A percentile compares a stretch with the other conserved stretches of the same genome.
These are phyloP conservation scores for Trilocha varians DNA, from an alignment of 2,888 invertebrate species.

Conservation along the genomic window DNA sequence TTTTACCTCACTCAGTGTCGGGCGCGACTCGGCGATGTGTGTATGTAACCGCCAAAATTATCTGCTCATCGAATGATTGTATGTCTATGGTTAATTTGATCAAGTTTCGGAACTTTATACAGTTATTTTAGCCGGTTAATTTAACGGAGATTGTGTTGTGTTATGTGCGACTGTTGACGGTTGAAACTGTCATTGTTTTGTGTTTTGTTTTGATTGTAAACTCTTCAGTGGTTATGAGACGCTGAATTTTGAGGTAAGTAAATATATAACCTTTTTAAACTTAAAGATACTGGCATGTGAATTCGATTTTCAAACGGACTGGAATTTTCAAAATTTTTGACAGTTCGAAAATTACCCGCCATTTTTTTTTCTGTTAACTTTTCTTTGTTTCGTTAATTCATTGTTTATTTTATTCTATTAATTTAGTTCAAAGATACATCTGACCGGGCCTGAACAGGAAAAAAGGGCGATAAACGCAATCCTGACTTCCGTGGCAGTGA, in stretches of 20 bases:
- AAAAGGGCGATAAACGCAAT: conserved; percentile 26
- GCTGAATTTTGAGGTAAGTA: too few species aligned
- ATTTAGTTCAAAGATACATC: neutral
- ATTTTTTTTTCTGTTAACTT: neutral
- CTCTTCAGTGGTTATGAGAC: too few species aligned
- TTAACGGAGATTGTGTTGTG: neutral
- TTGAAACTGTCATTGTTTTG: conserved; percentile 9
- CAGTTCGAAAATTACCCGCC: neutral
- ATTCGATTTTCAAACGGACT: too few species aligned
- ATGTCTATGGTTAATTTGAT: conserved; percentile 14
- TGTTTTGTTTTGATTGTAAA: conserved; percentile 23
- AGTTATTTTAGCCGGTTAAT: conserved; percentile 26
- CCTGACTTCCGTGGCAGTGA: conserved; percentile 31
- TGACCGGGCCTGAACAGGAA: conserved; percentile 23
- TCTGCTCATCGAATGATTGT: conserved; percentile 20
- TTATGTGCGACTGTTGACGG: neutral
- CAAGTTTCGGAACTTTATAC: conserved; percentile 20
- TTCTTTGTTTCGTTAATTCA: neutral
- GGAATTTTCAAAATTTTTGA: neutral
- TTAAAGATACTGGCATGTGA: too few species aligned
- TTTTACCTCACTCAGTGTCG: conserved; percentile 51
- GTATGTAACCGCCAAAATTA: conserved; percentile 21
- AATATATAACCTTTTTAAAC: too few species aligned
- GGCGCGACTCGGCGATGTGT: conserved; percentile 45
- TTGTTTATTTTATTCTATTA: neutral